phyloP scores from a whole-genome alignment of 2,888 invertebrate species.

The Girardia tigrina region DNA sequence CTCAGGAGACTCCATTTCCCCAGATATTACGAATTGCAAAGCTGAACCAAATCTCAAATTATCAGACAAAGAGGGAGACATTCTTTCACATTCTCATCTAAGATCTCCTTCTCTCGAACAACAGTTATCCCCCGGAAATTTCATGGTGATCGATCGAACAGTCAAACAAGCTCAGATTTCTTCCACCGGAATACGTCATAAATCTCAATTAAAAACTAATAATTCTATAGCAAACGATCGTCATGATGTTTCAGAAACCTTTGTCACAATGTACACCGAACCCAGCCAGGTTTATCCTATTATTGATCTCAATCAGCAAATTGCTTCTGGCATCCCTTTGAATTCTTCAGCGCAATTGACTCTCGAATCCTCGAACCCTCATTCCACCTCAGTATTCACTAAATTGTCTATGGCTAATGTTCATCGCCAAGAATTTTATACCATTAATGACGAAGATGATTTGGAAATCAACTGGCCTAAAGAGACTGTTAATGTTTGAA shows the following conservation, averaged over 20 bases:
- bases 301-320: constrained; percentile 16
- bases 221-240: background rate
- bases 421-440: constrained; percentile 33
- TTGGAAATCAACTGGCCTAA: constrained; percentile 37
- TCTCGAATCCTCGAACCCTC: background rate
- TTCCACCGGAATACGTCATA: constrained; percentile 16
- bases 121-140: background rate
- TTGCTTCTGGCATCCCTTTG: background rate
- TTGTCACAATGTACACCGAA: background rate
- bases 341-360: constrained; percentile 7
- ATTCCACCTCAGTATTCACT: constrained; percentile 20
- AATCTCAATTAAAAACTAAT: constrained; percentile 11
- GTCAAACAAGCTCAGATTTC: constrained; percentile 9
- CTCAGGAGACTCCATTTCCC: background rate
- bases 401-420: constrained; percentile 16
- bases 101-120: background rate
- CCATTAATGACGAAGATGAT: constrained; percentile 35
- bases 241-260: constrained; percentile 5
- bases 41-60: constrained; percentile 10
- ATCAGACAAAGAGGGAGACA: constrained; percentile 17
- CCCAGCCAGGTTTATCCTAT: constrained; percentile 17
- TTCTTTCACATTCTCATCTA: background rate
- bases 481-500: constrained; percentile 31
- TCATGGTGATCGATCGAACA: background rate
- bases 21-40: constrained; percentile 11